These are phyloP conservation scores for Corvus moneduloides DNA, from an alignment of 2,113 vertebrate species.

Conservation along the genomic window DNA sequence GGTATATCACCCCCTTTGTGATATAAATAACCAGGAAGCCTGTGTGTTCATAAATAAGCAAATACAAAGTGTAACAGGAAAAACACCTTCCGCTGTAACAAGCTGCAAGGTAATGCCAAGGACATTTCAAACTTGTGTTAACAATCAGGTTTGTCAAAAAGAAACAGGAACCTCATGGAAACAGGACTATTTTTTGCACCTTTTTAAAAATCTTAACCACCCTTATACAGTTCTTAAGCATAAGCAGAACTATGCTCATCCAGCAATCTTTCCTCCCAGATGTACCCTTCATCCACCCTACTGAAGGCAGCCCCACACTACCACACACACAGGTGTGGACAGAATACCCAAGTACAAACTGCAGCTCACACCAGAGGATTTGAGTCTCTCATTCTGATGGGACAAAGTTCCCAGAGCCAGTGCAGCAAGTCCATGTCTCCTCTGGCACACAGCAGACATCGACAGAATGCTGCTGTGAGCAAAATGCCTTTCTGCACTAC, in stretches of 20 bases:
- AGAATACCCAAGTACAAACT: not conserved
- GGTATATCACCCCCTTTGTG: not conserved
- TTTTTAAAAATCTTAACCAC: not conserved
- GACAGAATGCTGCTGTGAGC: not conserved
- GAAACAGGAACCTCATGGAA: not conserved
- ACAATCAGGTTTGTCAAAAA: not conserved
- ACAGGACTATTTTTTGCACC: not conserved
- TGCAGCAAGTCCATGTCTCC: not conserved
- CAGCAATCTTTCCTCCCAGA: not conserved
- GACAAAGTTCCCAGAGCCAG: not conserved
- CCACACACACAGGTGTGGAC: not conserved
- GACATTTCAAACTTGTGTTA: accelerated
- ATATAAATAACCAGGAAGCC: not conserved
- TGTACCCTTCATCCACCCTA: accelerated
- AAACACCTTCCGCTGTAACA: not conserved
- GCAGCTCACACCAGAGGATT: not conserved
- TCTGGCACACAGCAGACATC: not conserved
- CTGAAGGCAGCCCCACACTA: not conserved
- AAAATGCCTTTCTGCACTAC: not conserved
- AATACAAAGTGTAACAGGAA: not conserved
- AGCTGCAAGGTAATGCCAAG: not conserved
- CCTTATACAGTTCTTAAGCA: not conserved
- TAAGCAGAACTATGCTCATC: not conserved
- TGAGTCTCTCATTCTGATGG: not conserved
- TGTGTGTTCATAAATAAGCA: not conserved